Base-by-base conservation (phyloP, 2,888 invertebrate genomes). In the Lapara coniferarum region DNA sequence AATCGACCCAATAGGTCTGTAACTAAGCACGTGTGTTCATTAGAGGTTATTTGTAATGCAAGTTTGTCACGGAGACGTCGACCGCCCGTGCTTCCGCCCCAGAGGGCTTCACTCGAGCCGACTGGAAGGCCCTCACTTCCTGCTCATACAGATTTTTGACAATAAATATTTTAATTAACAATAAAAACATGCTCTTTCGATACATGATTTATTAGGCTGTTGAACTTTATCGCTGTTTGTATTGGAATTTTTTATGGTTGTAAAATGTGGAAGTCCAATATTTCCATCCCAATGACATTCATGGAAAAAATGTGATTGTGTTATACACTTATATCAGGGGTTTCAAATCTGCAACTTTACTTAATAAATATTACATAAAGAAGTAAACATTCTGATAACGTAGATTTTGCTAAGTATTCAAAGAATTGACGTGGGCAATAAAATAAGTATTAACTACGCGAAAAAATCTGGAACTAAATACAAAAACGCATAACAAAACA, bases 11-110 rank as follows among this genome's bases (percentile, higher is more conserved):
- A 77, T 78, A 77, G 76, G 73, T 75, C 73, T 78, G 78, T 78
- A 78, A 79, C 78, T 73, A 77, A 76, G 82, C 88, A 88, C 90
- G 90, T 90, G 91, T 81, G 87, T 89, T 87, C 89, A 89, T 91
- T 91, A 91, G 81, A 78, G 82, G 89, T 86, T 86, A 90, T 93
- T 93, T 91, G 91, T 92, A 92, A 91, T 89, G 89, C 91, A 89
- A 81, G 87, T 85, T 82, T 84, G 90, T 89, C 87, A 85, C 80
- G 78, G 75, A 71, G 78, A 73, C 81, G 73, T 72, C 77, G 80
- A 78, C 81, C 81, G 79, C 81, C 81, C 79, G 79, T 78, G 76
- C 91, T 92, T 92, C 92, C 92, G 91, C 83, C 84, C 85, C 82
- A 71, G 75, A 82, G 85, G 84, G 88, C 88, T 84, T 90, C 89